These are phyloP conservation scores for Chrysotoxum bicinctum DNA, from an alignment of 2,888 invertebrate genomes.

Conservation along the genomic window DNA sequence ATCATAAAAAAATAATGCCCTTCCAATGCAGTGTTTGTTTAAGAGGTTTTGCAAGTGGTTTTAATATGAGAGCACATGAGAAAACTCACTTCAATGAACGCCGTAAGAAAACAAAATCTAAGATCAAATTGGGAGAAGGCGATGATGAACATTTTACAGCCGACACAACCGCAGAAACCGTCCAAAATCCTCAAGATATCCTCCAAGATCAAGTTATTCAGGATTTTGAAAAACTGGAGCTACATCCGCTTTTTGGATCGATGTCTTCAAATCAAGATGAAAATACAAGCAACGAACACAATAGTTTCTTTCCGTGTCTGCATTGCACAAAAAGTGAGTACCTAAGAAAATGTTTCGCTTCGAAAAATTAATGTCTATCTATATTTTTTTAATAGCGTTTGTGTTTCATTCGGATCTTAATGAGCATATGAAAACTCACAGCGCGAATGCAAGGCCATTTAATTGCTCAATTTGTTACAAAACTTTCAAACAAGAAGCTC, in stretches of 20 bases:
- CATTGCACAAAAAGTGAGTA: neutral
- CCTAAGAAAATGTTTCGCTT: neutral
- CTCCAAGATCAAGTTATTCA: conserved; percentile 7
- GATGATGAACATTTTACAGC: neutral
- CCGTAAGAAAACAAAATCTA: neutral
- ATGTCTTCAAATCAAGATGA: conserved; percentile 3
- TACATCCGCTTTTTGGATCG: conserved; percentile 16
- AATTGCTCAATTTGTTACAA: conserved; percentile 7
- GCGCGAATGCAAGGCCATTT: neutral
- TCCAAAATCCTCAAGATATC: neutral
- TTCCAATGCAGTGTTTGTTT: conserved; percentile 2
- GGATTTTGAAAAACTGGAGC: conserved; percentile 13
- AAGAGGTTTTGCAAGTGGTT: conserved; percentile 4
- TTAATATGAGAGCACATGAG: conserved; percentile 6
- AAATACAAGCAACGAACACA: neutral
- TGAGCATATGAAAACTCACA: neutral
- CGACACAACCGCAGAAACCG: neutral
- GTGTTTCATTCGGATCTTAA: neutral
- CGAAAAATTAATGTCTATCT: neutral
- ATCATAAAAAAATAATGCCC: conserved; percentile 15
- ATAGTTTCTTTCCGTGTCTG: neutral
- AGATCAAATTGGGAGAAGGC: neutral
- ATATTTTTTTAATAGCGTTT: neutral
- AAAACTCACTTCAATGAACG: neutral
- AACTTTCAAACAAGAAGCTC: neutral